These are phyloP conservation scores for Melinopterus prodromus DNA, from an alignment of 2,888 invertebrate genomes.

Conservation along the genomic window DNA sequence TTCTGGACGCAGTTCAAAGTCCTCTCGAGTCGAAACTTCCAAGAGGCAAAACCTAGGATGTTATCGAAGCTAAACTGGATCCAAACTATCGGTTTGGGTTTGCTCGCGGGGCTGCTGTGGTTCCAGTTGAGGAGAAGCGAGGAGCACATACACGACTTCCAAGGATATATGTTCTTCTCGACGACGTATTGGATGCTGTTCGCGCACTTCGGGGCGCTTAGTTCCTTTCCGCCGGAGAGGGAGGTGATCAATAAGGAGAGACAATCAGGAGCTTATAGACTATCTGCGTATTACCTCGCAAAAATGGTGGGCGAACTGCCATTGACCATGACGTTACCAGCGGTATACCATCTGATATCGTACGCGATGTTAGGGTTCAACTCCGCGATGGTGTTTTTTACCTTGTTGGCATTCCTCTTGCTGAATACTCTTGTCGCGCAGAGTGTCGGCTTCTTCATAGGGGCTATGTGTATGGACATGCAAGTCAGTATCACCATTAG, in stretches of 20 bases:
- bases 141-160: constrained; percentile 77
- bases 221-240: constrained; percentile 81
- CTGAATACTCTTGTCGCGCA: constrained; percentile 79
- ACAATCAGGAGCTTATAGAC: constrained; percentile 77
- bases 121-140: constrained; percentile 79
- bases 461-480: constrained; percentile 79
- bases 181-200: constrained; percentile 86
- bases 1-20: constrained; percentile 83
- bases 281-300: constrained; percentile 82
- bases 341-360: constrained; percentile 78
- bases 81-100: constrained; percentile 75
- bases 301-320: constrained; percentile 85
- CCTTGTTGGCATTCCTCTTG: constrained; percentile 72
- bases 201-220: constrained; percentile 79
- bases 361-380: constrained; percentile 78
- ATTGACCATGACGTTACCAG: constrained; percentile 76
- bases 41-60: constrained; percentile 78
- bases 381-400: constrained; percentile 72
- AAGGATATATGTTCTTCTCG: constrained; percentile 87
- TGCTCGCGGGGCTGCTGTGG: constrained; percentile 81
- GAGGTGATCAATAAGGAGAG: constrained; percentile 84
- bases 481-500: constrained; percentile 81
- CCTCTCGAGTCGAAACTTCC: constrained; percentile 77
- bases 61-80: constrained; percentile 80
- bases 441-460: constrained; percentile 82